Evolutionary conservation across 2,113 vertebrate genomes (phyloP), one percentile per base, ranked within the genome.

Genomic region (Salvator merianae): DNA sequence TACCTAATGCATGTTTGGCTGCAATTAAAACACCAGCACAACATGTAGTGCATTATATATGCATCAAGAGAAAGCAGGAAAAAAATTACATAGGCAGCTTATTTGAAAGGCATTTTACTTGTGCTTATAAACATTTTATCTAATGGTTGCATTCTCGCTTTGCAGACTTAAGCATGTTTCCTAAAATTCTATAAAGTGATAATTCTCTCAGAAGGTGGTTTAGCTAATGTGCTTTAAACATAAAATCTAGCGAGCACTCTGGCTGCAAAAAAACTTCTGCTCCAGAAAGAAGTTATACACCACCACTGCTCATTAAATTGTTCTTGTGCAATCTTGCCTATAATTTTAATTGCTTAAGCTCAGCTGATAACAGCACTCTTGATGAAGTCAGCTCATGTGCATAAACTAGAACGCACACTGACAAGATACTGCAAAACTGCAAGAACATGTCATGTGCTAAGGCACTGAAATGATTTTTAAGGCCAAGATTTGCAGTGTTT

Each of bases 391-490:
- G 32, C 6, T 16, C 22, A 77, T 40, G 69, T 69, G 55, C 81
- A 34, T 34, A 77, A 77, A 24, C 26, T 28, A 81, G 38, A 69
- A 69, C 24, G 26, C 9, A 20, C 63, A 88, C 79, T 81, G 34
- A 43, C 26, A 85, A 30, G 76, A 36, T 40, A 75, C 30, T 28
- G 88, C n/a, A 55, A 70, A 70, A 47, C n/a, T 16, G 30, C 34
- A 13, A 50, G 55, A 16, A 28, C 83, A 80, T 73, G 71, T 84
- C 40, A 83, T 36, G 80, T 63, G 20, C 30, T 82, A 91, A 94
- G 91, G 89, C 91, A 92, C 78, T 84, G 70, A 0, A 0, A 73
- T 70, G n/a, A 0, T 0, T 2, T 50, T 72, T 50, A 79, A 91
- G 74, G 76, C 50, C 43, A 68, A 43, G 1, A 70, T 66, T 75